Conservation (phyloP, 2,888 invertebrate genomes). For the Strigamia crassipes region DNA sequence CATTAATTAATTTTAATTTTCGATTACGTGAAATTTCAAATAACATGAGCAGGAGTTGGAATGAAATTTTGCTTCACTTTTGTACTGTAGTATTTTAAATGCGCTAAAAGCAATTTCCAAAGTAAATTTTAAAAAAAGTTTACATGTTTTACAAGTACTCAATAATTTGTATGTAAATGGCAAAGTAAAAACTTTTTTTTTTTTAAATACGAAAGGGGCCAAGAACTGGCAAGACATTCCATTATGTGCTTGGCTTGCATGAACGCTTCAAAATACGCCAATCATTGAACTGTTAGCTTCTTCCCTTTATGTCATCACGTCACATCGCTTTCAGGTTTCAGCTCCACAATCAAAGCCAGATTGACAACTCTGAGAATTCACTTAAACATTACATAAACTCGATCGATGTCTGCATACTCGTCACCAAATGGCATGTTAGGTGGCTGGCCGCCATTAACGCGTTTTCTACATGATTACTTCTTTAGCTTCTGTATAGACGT, state of each 20-base stretch:
- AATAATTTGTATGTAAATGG: background rate
- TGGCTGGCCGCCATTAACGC: constrained; percentile 42
- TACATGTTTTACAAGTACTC: no score
- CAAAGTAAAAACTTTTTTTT: background rate
- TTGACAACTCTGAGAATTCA: constrained; percentile 17
- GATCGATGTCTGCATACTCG: constrained; percentile 38
- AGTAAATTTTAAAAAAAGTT: no score
- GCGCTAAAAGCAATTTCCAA: no score
- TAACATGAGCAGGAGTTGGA: no score
- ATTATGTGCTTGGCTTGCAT: constrained; percentile 17
- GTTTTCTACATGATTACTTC: constrained; percentile 31
- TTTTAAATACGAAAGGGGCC: background rate
- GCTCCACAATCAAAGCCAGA: constrained; percentile 31
- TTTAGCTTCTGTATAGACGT: background rate
- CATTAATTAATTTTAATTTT: no score
- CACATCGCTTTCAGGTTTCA: background rate
- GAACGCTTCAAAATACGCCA: constrained; percentile 2
- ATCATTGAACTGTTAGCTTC: background rate
- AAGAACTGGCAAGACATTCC: background rate
- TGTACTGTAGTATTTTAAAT: no score
- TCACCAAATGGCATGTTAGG: constrained; percentile 35
- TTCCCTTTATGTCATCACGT: background rate
- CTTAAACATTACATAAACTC: constrained; percentile 42
- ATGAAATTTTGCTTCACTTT: no score
- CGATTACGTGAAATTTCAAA: no score